These are phyloP conservation scores for Helicoverpa assulta DNA, from an alignment of 2,888 invertebrate genomes.

Conservation along the genomic window DNA sequence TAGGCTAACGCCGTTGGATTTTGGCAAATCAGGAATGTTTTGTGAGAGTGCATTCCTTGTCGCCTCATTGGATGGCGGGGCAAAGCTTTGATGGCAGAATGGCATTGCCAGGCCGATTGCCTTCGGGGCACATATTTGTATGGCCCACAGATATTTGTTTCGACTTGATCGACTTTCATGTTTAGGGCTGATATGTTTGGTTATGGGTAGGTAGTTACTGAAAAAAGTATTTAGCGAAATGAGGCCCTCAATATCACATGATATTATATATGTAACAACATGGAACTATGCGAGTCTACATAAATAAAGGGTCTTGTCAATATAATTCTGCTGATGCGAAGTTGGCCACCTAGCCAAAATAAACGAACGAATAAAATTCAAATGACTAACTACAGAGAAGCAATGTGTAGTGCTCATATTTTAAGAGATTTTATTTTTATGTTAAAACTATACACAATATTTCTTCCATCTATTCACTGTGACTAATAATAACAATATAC, in stretches of 20 bases:
- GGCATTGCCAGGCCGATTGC: conserved; percentile 27
- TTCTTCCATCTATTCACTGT: conserved; percentile 10
- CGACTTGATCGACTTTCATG: too few relatives aligned
- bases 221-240: not conserved
- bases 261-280: too few relatives aligned
- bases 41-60: conserved; percentile 36
- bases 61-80: conserved; percentile 29
- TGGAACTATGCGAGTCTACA: too few relatives aligned
- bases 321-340: too few relatives aligned
- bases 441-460: too few relatives aligned
- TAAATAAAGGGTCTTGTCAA: too few relatives aligned
- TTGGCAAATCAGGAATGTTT: conserved; percentile 24
- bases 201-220: not conserved
- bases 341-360: too few relatives aligned
- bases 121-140: conserved; percentile 37
- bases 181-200: not conserved
- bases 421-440: too few relatives aligned
- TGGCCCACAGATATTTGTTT: conserved; percentile 41
- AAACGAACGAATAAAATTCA: too few relatives aligned
- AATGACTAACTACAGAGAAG: too few relatives aligned
- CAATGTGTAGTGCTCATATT: too few relatives aligned
- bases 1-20: conserved; percentile 1
- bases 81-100: conserved; percentile 27
- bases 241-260: not conserved
- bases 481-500: conserved; percentile 38